Evolutionary conservation across 92 coral and sea anemone species (phyloP), one percentile per base, ranked within the genome.

Genomic region (Virgularia gustaviana): DNA sequence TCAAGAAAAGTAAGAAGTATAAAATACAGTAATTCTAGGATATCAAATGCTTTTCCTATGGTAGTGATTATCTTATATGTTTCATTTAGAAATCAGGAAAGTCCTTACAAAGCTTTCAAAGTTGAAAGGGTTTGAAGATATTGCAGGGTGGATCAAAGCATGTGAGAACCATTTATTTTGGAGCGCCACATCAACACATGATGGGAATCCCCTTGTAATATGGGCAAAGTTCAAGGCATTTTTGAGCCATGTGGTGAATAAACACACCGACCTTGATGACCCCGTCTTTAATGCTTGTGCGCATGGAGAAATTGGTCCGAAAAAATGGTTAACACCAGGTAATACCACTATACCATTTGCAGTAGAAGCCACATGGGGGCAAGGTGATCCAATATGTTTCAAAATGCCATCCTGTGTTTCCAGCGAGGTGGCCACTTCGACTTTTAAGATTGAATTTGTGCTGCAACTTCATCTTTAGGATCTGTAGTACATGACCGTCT

Each of bases 1-100:
- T 85, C 27, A 85, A 81, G 78, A 85, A 81, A 77, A 85, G 89
- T 85, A 71, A 66, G 86, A 2, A 39, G 15, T 39, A 7, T 39
- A 7, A 7, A 39, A 39, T n/a, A 47, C 55, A 39, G 45, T 39
- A 15, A 7, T 39, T 39, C n/a, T n/a, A n/a, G n/a, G n/a, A n/a
- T n/a, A n/a, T n/a, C n/a, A n/a, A n/a, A n/a, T n/a, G n/a, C n/a
- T n/a, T n/a, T n/a, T n/a, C n/a, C n/a, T n/a, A n/a, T n/a, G n/a
- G n/a, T n/a, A n/a, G n/a, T n/a, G n/a, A n/a, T n/a, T n/a, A n/a
- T n/a, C n/a, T n/a, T n/a, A n/a, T n/a, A n/a, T n/a, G n/a, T n/a
- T n/a, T n/a, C n/a, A n/a, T n/a, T n/a, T 25, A 47, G 16, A 47
- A 47, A 47, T 47, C 2, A 47, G 55, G 23, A 47, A 47, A 13